Percentiles rank a stretch among this genome's conserved stretches.
These are phyloP conservation scores for Ectemnius cavifrons DNA, from an alignment of 2,888 invertebrate genomes.

Conservation along the genomic window DNA sequence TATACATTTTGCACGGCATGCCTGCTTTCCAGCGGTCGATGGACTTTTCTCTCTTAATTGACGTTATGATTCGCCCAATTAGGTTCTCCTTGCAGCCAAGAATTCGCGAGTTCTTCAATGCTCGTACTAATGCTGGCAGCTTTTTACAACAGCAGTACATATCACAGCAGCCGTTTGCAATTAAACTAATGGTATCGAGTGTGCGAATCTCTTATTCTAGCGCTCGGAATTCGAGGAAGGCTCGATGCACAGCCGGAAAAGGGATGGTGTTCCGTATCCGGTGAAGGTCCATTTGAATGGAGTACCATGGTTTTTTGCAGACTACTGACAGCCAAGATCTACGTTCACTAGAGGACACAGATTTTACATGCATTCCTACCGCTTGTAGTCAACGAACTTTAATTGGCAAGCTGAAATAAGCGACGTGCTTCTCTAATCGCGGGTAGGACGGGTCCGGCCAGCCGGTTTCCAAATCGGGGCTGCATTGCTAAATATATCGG, in stretches of 20 bases:
- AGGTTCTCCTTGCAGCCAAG: neutral
- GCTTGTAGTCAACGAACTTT: neutral
- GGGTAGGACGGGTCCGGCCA: neutral
- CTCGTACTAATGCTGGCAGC: neutral
- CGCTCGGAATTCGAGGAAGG: neutral
- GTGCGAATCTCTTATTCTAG: neutral
- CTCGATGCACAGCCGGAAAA: neutral
- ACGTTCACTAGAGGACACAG: neutral
- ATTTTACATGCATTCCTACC: neutral
- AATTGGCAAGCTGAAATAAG: neutral
- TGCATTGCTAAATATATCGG: no score
- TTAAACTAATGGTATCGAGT: neutral
- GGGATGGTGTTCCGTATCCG: neutral
- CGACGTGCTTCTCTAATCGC: neutral
- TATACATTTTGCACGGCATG: no score
- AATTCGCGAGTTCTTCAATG: neutral
- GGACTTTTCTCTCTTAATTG: conserved; percentile 56
- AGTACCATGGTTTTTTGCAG: neutral
- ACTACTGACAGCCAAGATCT: neutral
- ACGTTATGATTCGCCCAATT: conserved; percentile 9
- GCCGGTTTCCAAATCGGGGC: neutral
- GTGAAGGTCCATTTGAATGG: neutral
- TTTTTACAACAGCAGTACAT: neutral
- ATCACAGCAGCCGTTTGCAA: neutral
- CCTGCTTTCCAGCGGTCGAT: conserved; percentile 45